Percentiles rank a stretch among this genome's conserved stretches.
phyloP scores from a whole-genome alignment of 2,888 invertebrate species.

The Drosophila tanythrix region DNA sequence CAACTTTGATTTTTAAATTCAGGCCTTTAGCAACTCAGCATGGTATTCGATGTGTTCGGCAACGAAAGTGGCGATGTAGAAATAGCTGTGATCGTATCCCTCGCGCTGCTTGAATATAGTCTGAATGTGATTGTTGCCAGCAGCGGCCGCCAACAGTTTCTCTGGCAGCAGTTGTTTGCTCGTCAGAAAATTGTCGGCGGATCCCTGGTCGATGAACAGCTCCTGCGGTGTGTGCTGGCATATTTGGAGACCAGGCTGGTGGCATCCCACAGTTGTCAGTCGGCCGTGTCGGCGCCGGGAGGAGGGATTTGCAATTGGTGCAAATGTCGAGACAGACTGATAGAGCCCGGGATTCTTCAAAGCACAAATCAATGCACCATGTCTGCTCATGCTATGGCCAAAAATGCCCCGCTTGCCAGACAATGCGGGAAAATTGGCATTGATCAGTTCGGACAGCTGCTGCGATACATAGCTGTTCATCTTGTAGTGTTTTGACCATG shows the following conservation, averaged over 20 bases:
- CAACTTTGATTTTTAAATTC: slow-evolving; percentile 16
- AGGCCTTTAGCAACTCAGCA: slow-evolving; percentile 89
- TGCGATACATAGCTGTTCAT: slow-evolving; percentile 98
- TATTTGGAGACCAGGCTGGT: slow-evolving; percentile 92
- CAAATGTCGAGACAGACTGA: slow-evolving; percentile 95
- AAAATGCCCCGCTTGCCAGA: slow-evolving; percentile 89
- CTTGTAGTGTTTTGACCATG: slow-evolving; percentile 96
- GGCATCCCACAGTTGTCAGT: slow-evolving; percentile 95
- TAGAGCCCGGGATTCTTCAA: slow-evolving; percentile 96
- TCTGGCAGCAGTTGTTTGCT: slow-evolving; percentile 93
- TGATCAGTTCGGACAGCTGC: slow-evolving; percentile 92
- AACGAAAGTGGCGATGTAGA: slow-evolving; percentile 95
- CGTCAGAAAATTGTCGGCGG: slow-evolving; percentile 91
- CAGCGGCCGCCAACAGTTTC: slow-evolving; percentile 87
- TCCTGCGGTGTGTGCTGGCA: slow-evolving; percentile 92
- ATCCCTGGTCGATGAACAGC: slow-evolving; percentile 95
- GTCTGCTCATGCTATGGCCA: slow-evolving; percentile 99
- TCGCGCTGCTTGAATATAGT: slow-evolving; percentile 90
- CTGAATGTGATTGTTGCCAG: slow-evolving; percentile 87
- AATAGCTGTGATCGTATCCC: slow-evolving; percentile 98
- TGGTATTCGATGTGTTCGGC: slow-evolving; percentile 97
- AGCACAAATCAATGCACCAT: slow-evolving; percentile 96
- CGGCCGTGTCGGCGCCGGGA: slow-evolving; percentile 88
- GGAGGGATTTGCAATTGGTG: slow-evolving; percentile 96
- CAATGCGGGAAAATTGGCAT: slow-evolving; percentile 89